phyloP scores from a whole-genome alignment of 2,888 invertebrate species.

The Dryobota labecula region DNA sequence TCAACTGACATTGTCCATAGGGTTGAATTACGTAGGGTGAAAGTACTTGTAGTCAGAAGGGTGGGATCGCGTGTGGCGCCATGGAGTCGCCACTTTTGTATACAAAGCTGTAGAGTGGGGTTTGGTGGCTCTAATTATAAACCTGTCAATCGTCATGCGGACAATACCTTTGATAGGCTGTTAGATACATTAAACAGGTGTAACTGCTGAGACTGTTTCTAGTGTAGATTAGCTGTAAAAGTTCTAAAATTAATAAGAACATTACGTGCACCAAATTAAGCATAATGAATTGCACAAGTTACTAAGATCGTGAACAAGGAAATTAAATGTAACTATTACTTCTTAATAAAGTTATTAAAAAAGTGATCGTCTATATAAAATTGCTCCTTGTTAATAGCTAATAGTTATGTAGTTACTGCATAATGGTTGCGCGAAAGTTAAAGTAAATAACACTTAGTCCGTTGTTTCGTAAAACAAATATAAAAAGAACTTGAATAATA shows the following conservation, averaged over 20 bases:
- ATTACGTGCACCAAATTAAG: background rate
- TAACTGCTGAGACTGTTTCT: conserved; percentile 15
- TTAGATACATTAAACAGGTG: conserved; percentile 54
- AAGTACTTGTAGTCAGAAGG: conserved; percentile 66
- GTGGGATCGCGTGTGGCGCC: conserved; percentile 79
- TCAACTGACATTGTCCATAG: conserved; percentile 63
- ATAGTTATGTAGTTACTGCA: conserved; percentile 32
- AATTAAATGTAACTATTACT: background rate
- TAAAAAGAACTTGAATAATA: conserved; percentile 29
- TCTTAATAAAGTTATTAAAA: conserved; percentile 18
- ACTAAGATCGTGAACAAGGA: conserved; percentile 2
- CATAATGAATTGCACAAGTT: background rate
- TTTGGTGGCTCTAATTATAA: conserved; percentile 66
- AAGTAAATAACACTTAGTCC: conserved; percentile 23
- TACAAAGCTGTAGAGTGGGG: conserved; percentile 61
- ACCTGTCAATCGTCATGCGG: conserved; percentile 57
- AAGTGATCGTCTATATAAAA: conserved; percentile 8
- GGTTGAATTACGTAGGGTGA: conserved; percentile 67
- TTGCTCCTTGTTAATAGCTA: conserved; percentile 5
- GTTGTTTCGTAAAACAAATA: conserved; percentile 30
- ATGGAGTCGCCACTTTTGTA: conserved; percentile 67
- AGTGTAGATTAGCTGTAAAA: background rate
- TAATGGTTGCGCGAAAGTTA: conserved; percentile 43
- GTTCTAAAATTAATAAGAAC: background rate
- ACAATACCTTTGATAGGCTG: conserved; percentile 52